Evolutionary conservation across 2,888 invertebrate species (phyloP), one percentile per base, ranked within the genome.

Genomic region (Hypena proboscidalis): DNA sequence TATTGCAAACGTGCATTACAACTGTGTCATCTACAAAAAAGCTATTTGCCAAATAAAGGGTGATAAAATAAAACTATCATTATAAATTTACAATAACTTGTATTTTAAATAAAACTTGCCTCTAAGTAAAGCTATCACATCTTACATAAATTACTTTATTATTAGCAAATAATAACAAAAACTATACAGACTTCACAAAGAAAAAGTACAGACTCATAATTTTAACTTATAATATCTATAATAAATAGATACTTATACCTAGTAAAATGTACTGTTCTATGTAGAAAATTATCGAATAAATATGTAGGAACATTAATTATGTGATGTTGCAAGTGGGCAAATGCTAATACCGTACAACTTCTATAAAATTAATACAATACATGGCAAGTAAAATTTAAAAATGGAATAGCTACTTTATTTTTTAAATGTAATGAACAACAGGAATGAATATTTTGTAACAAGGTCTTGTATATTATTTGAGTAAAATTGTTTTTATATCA

Each of bases 91-190:
- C 77, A 83, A 84, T 85, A 85, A 85, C 78, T 83, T 82, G 72
- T 82, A 82, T 83, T 87, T 80, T 79, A 85, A 88, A 85, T 82
- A 83, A 83, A 83, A 77, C 80, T 86, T 84, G 85, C 78, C 79
- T 84, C 85, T 88, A 89, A 79, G 80, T 89, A 89, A 90, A 89
- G 90, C 88, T 89, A 85, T 90, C 88, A 88, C 86, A 87, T 87
- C 84, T 86, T 87, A 88, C 80, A 83, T 80, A 81, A 67, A 76
- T 79, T 76, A 74, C 59, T 70, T 68, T 64, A 73, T 65, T 66
- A 76, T 78, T 83, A 83, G 86, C 85, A 85, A 89, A 86, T 85
- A 77, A 86, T 82, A 86, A 85, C 77, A 80, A 81, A 80, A 79
- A 52, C 77, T 83, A 75, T 83, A 87, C 83, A 87, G 78, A 85